Evolutionary conservation across 2,113 vertebrate genomes (phyloP), one percentile per base, ranked within the genome.

Genomic region (Etia nguti): DNA sequence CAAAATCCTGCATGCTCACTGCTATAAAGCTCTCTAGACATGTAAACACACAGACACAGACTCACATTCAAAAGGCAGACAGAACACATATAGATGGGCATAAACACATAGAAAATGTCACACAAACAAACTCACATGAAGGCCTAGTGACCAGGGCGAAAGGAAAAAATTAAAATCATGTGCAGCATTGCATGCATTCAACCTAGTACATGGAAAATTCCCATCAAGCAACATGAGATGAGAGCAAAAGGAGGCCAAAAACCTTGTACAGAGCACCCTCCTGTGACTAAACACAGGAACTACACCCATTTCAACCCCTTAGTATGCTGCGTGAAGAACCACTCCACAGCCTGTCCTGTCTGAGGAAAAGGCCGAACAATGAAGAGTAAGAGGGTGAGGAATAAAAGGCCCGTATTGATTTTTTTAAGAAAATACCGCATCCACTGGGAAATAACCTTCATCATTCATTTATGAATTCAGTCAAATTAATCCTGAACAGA

Each of bases 181-280:
- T 43, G 8, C 36, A 83, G 73, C 90, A 92, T 89, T 89, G 79
- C 95, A 92, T 94, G 92, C 85, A 55, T 92, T 86, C 83, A 86
- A 86, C 55, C 60, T 80, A 83, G 82, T 60, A 41, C 81, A 91
- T 96, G 96, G 95, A 96, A 96, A 96, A 95, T 96, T 96, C 90
- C 95, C 80, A 90, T 81, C 90, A 11, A 90, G 87, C 56, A 80
- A 83, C 15, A 75, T 31, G 79, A 89, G 16, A 77, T 10, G 18
- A 24, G 11, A 55, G 41, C 41, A 16, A 38, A 31, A 34, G 8
- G 13, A 9, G 24, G 3, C 34, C 6, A 90, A 79, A 79, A n/a
- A 24, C 55, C 55, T 18, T 46, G 86, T 38, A 29, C 24, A 89
- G 57, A 84, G 86, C 57, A 79, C 94, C 94, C 90, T 73, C 95